phyloP scores from a whole-genome alignment of 2,888 invertebrate genomes.

The Hyposoter didymator region DNA sequence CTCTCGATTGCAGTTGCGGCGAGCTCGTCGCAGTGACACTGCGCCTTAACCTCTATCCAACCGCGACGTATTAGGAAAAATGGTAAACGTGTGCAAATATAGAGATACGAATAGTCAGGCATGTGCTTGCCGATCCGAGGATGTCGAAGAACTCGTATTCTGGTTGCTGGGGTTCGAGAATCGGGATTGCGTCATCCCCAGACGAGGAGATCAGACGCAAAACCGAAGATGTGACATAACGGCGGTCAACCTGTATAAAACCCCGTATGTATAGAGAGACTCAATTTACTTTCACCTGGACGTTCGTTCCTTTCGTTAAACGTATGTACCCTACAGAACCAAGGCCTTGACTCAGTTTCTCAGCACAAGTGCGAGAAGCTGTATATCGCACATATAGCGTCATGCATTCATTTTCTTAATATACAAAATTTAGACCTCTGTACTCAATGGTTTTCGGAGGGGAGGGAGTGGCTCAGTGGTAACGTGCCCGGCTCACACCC shows the following conservation, averaged over 20 bases:
- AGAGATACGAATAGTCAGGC: background rate
- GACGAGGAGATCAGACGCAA: slow-evolving; percentile 29
- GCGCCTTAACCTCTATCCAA: slow-evolving; percentile 3
- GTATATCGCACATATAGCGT: background rate
- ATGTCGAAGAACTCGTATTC: slow-evolving; percentile 17
- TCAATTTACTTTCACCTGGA: slow-evolving; percentile 75
- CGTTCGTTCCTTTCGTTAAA: slow-evolving; percentile 66
- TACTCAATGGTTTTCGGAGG: too few species aligned
- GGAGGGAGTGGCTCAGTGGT: too few species aligned
- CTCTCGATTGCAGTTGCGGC: background rate
- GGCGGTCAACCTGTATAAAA: slow-evolving; percentile 40
- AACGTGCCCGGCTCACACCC: too few species aligned
- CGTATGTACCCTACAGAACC: slow-evolving; percentile 41
- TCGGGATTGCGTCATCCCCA: slow-evolving; percentile 63
- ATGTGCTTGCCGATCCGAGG: background rate
- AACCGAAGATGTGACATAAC: slow-evolving; percentile 74
- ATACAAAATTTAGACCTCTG: background rate
- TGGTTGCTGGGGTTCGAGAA: slow-evolving; percentile 23
- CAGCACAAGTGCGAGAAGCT: slow-evolving; percentile 62
- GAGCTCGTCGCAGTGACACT: background rate
- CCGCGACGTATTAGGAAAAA: background rate
- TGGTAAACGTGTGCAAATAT: background rate
- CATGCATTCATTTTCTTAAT: background rate
- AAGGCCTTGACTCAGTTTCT: slow-evolving; percentile 78
- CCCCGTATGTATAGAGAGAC: slow-evolving; percentile 57